These are phyloP conservation scores for Diorhabda elongata DNA, from an alignment of 1,140 invertebrate genomes.

Conservation along the genomic window DNA sequence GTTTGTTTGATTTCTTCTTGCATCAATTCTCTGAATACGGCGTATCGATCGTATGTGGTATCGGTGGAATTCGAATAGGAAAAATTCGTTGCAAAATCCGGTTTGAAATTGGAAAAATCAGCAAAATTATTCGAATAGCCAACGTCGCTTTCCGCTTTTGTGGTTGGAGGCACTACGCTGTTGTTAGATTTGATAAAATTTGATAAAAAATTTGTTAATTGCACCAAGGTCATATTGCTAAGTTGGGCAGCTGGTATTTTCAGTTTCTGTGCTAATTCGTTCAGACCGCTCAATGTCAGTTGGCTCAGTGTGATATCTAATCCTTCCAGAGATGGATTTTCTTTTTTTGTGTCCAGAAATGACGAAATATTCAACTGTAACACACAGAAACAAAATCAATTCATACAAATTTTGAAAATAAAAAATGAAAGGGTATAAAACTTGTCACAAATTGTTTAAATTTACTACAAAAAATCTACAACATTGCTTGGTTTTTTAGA, in stretches of 20 bases:
- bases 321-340: constrained; percentile 44
- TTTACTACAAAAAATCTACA: too few relatives aligned
- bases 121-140: constrained; percentile 10
- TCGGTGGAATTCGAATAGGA: constrained; percentile 52
- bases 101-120: constrained; percentile 50
- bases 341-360: constrained; percentile 31
- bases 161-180: constrained; percentile 35
- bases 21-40: constrained; percentile 77
- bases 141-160: constrained; percentile 5
- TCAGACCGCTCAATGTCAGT: constrained; percentile 72
- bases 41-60: constrained; percentile 67
- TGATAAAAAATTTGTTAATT: constrained; percentile 73
- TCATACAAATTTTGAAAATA: too few relatives aligned
- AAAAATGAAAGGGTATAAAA: too few relatives aligned
- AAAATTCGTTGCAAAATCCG: constrained; percentile 62
- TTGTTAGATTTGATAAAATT: constrained; percentile 55
- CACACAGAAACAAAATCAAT: constrained; percentile 13
- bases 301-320: constrained; percentile 76
- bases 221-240: constrained; percentile 79
- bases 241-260: constrained; percentile 70
- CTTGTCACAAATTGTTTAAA: too few relatives aligned
- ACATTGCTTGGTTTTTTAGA: too few relatives aligned
- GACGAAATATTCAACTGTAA: constrained; percentile 39
- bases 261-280: constrained; percentile 69
- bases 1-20: constrained; percentile 61